These are phyloP conservation scores for Echiichthys vipera DNA, from an alignment of 2,797 vertebrate species.

Conservation along the genomic window DNA sequence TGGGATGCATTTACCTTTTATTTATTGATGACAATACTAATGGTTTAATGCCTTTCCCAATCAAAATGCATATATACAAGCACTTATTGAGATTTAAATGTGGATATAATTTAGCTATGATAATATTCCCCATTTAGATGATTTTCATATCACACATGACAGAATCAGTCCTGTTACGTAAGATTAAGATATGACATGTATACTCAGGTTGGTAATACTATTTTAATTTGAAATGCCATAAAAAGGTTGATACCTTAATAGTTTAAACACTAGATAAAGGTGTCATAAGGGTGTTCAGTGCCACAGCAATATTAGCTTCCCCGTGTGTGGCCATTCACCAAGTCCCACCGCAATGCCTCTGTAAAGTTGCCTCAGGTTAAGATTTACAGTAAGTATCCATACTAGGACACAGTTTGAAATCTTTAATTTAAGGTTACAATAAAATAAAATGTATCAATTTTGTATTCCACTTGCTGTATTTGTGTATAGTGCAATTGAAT, in stretches of 20 bases:
- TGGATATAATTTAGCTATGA: neutral
- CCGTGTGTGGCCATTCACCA: constrained; percentile 48
- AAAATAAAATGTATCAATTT: constrained; percentile 32
- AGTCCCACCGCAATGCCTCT: constrained; percentile 71
- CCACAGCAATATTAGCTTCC: constrained; percentile 67
- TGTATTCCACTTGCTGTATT: constrained; percentile 63
- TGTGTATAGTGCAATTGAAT: constrained; percentile 57
- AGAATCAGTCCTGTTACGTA: constrained; percentile 2
- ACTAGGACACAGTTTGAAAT: constrained; percentile 35
- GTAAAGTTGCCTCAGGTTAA: constrained; percentile 78
- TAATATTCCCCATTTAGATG: neutral
- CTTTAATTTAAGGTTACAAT: constrained; percentile 30
- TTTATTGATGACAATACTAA: neutral
- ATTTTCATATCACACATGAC: neutral
- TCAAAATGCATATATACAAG: neutral
- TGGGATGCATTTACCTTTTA: neutral
- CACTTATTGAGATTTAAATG: neutral
- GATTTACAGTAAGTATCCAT: constrained; percentile 57
- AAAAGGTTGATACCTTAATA: too few relatives aligned
- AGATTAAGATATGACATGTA: neutral
- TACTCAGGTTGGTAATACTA: constrained; percentile 60
- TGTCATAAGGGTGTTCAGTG: constrained; percentile 6
- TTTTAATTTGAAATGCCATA: constrained; percentile 30
- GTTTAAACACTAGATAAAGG: too few relatives aligned
- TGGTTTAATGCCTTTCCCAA: neutral